Percentiles rank a stretch among this genome's conserved stretches.
phyloP scores from a whole-genome alignment of 2,797 vertebrate species.

The Crocidura indochinensis region DNA sequence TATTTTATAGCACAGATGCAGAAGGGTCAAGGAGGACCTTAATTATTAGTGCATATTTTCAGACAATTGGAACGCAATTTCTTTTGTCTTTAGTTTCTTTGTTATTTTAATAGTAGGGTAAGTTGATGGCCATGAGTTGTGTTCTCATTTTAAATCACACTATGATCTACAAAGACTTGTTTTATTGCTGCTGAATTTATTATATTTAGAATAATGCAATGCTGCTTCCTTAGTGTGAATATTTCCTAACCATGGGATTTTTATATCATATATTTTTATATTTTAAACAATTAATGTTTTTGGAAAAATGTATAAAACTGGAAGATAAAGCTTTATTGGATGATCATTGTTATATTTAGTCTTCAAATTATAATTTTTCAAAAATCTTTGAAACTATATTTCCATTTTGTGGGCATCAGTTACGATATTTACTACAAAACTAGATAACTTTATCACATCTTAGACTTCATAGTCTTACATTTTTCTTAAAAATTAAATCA shows the following conservation, averaged over 20 bases:
- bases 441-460: background rate
- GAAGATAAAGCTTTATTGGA: background rate
- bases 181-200: slow-evolving; percentile 26
- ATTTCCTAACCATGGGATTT: background rate
- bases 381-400: slow-evolving; percentile 3
- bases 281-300: slow-evolving; percentile 20
- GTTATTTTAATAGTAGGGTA: background rate
- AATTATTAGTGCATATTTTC: background rate
- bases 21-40: background rate
- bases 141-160: slow-evolving; percentile 29
- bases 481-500: slow-evolving; percentile 40
- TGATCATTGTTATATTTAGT: background rate
- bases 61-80: background rate
- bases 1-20: background rate
- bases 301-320: slow-evolving; percentile 33
- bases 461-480: background rate
- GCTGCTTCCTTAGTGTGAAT: background rate
- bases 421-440: slow-evolving; percentile 56
- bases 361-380: slow-evolving; percentile 48
- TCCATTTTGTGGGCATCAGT: background rate
- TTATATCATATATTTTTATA: background rate
- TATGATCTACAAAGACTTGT: slow-evolving; percentile 45
- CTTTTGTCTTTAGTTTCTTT: background rate
- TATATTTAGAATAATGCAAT: slow-evolving; percentile 24
- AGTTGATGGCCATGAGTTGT: background rate